phyloP scores from a whole-genome alignment of 1,140 invertebrate genomes.

The Drosophila dunni region DNA sequence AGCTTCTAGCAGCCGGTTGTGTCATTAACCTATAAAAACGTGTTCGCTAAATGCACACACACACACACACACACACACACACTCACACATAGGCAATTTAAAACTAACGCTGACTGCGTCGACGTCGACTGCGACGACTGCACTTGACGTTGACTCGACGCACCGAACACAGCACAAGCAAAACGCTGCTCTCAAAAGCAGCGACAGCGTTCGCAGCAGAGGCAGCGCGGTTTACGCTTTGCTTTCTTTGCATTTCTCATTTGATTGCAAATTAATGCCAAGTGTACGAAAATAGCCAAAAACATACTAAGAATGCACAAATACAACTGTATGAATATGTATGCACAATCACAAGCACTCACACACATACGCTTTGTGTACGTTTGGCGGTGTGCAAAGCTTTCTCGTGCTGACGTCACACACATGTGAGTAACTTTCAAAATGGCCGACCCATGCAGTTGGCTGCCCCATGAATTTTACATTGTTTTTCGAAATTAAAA shows the following conservation, averaged over 20 bases:
- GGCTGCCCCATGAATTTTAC: conserved; percentile 19
- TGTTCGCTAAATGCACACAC: conserved; percentile 55
- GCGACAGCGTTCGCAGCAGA: neutral
- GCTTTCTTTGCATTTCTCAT: conserved; percentile 53
- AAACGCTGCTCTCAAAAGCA: neutral
- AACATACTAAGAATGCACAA: conserved; percentile 48
- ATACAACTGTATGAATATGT: conserved; percentile 19
- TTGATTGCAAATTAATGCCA: conserved; percentile 62
- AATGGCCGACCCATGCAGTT: conserved; percentile 38
- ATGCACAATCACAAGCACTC: neutral
- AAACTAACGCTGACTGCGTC: conserved; percentile 33
- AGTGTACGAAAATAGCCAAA: conserved; percentile 67
- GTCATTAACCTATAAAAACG: conserved; percentile 82
- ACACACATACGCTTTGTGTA: neutral
- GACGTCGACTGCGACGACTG: conserved; percentile 42
- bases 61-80: too few species aligned
- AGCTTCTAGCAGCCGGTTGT: conserved; percentile 54
- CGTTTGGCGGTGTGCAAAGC: conserved; percentile 24
- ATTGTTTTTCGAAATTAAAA: conserved; percentile 9
- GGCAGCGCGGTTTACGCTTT: conserved; percentile 24
- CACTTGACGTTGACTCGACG: conserved; percentile 52
- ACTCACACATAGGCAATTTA: conserved; percentile 25
- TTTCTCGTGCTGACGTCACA: conserved; percentile 51
- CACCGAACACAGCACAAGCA: conserved; percentile 14
- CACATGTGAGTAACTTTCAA: conserved; percentile 39